phyloP scores from a whole-genome alignment of 1,140 invertebrate species.

The Drosophila burlai region DNA sequence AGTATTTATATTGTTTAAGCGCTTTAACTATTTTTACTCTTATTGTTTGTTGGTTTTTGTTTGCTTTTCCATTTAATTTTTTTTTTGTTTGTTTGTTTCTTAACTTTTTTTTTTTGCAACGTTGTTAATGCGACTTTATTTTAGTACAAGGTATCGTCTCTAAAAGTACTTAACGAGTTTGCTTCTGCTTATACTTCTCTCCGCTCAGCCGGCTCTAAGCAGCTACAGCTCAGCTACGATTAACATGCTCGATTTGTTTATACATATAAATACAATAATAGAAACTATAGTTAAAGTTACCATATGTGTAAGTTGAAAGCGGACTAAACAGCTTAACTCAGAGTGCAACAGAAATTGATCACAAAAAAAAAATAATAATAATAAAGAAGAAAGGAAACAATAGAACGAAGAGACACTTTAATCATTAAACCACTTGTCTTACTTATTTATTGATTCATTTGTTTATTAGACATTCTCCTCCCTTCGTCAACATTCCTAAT shows the following conservation, averaged over 20 bases:
- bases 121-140: constrained; percentile 69
- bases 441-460: constrained; percentile 36
- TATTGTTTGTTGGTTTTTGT: constrained; percentile 43
- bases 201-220: constrained; percentile 65
- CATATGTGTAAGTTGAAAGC: constrained; percentile 59
- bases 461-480: constrained; percentile 56
- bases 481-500: constrained; percentile 45
- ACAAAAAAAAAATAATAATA: constrained; percentile 45
- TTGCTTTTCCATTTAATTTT: constrained; percentile 14
- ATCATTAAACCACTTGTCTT: constrained; percentile 35
- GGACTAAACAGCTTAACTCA: constrained; percentile 66
- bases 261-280: constrained; percentile 81
- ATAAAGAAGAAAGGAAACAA: constrained; percentile 7
- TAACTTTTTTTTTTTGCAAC: constrained; percentile 42
- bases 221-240: constrained; percentile 49
- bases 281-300: constrained; percentile 75
- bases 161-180: constrained; percentile 83
- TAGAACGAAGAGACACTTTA: constrained; percentile 41
- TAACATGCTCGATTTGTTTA: constrained; percentile 74
- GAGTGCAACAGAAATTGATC: constrained; percentile 62
- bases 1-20: constrained; percentile 76
- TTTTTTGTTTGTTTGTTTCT: constrained; percentile 7
- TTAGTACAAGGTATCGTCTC: constrained; percentile 71
- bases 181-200: constrained; percentile 60
- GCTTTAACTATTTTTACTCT: constrained; percentile 64